Percentiles rank a stretch among this genome's conserved stretches.
Evolutionary conservation across 2,888 invertebrate species (phyloP).

Genomic region (Protonemura montana): DNA sequence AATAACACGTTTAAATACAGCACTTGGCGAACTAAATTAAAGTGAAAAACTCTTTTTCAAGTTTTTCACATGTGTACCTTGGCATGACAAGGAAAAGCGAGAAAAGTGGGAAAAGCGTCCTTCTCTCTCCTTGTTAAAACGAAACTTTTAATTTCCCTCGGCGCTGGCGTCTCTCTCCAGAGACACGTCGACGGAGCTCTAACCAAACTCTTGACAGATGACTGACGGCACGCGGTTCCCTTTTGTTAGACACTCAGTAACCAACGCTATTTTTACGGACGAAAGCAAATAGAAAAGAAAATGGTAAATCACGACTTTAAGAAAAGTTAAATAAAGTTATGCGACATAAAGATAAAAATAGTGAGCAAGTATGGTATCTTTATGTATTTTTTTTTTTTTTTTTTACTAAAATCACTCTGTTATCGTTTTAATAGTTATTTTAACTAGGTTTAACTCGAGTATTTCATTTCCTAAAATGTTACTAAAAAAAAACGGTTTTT

Average conservation of each 20-base stretch:
- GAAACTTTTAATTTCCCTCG: slow-evolving; percentile 42
- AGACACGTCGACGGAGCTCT: slow-evolving; percentile 29
- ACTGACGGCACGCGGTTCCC: slow-evolving; percentile 38
- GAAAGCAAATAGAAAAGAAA: slow-evolving; percentile 30
- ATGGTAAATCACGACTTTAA: slow-evolving; percentile 16
- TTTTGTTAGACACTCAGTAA: slow-evolving; percentile 40
- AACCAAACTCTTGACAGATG: slow-evolving; percentile 42
- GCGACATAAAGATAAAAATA: not conserved
- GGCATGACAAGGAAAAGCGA: slow-evolving; percentile 1
- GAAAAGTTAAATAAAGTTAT: slow-evolving; percentile 18
- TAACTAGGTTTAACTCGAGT: too few relatives aligned
- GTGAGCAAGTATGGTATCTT: not conserved
- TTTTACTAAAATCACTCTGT: too few relatives aligned
- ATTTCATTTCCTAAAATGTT: too few relatives aligned
- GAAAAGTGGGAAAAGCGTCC: slow-evolving; percentile 36
- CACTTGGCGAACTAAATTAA: not conserved
- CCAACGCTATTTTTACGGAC: slow-evolving; percentile 28
- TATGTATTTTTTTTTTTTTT: too few relatives aligned
- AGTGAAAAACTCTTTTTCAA: not conserved
- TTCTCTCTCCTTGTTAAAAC: slow-evolving; percentile 41
- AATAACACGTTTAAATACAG: not conserved
- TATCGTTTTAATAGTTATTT: too few relatives aligned
- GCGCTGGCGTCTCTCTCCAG: slow-evolving; percentile 5
- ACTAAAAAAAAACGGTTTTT: too few relatives aligned
- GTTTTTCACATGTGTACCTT: slow-evolving; percentile 21